Percentiles rank a stretch among this genome's conserved stretches.
Conservation (phyloP, 2,797 vertebrate genomes). For the Macropodus opercularis region DNA sequence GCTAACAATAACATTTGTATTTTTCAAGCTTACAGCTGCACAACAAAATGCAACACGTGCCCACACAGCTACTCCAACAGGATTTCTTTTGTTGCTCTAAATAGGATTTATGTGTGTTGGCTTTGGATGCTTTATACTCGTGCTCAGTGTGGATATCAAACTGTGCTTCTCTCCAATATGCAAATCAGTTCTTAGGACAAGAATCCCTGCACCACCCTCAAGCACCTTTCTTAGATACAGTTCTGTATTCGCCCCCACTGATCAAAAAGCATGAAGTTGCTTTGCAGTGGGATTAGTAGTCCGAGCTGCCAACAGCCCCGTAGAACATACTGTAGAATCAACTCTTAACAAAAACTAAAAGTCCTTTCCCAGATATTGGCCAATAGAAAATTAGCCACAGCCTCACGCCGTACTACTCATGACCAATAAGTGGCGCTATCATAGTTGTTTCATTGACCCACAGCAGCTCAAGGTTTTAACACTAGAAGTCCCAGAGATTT, state of each 20-base stretch:
- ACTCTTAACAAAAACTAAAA: too few relatives aligned
- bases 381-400: too few relatives aligned
- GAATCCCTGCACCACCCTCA: constrained; percentile 8
- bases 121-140: neutral
- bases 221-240: constrained; percentile 27
- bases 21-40: constrained; percentile 6
- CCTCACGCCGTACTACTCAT: too few relatives aligned
- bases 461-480: too few relatives aligned
- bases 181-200: constrained; percentile 22
- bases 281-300: neutral
- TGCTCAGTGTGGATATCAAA: constrained; percentile 4
- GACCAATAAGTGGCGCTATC: too few relatives aligned
- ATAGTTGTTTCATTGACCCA: too few relatives aligned
- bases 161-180: constrained; percentile 23
- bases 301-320: neutral
- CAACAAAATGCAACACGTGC: constrained; percentile 35
- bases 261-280: constrained; percentile 22
- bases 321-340: too few relatives aligned
- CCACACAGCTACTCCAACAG: constrained; percentile 22
- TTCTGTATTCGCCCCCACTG: constrained; percentile 5
- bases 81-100: constrained; percentile 34
- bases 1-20: constrained; percentile 35
- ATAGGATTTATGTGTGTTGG: constrained; percentile 13
- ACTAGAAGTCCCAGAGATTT: too few relatives aligned
- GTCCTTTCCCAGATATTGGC: too few relatives aligned